phyloP scores from a whole-genome alignment of 1,140 invertebrate species.

The Drosophila lowei region DNA sequence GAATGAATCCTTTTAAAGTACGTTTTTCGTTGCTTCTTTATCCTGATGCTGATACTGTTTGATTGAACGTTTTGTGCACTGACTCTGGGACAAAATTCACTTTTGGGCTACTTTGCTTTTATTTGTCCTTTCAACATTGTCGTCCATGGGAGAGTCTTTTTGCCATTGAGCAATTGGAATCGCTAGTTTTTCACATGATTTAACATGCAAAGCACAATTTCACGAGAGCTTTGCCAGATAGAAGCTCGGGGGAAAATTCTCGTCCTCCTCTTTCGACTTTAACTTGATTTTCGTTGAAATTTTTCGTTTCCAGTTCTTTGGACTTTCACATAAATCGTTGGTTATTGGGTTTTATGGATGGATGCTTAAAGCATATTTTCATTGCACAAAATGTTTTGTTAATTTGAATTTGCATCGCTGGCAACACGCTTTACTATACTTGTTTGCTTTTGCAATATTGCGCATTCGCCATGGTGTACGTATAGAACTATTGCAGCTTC shows the following conservation, averaged over 20 bases:
- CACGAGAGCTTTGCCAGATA: conserved; percentile 6
- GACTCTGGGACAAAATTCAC: conserved; percentile 15
- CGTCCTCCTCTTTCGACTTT: conserved; percentile 5
- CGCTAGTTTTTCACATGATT: conserved; percentile 59
- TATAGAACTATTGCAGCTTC: not conserved
- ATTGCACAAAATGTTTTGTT: not conserved
- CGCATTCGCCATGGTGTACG: too few relatives aligned
- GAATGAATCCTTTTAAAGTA: not conserved
- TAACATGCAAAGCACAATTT: conserved; percentile 52
- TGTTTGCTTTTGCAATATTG: conserved; percentile 3
- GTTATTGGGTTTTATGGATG: too few relatives aligned
- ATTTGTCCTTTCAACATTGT: conserved; percentile 14
- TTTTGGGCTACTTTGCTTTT: conserved; percentile 32
- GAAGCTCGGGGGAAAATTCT: conserved; percentile 28
- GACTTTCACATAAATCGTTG: not conserved
- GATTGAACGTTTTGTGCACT: conserved; percentile 17
- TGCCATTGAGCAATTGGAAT: conserved; percentile 16
- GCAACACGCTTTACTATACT: conserved; percentile 12
- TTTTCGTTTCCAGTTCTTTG: not conserved
- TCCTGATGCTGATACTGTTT: not conserved
- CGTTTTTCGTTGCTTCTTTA: too few relatives aligned
- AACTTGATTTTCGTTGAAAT: conserved; percentile 18
- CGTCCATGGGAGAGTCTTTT: conserved; percentile 8
- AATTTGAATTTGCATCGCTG: conserved; percentile 4
- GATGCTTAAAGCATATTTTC: conserved; percentile 6